phyloP scores from a whole-genome alignment of 2,888 invertebrate genomes.

The Hirtodrosophila trivittata region DNA sequence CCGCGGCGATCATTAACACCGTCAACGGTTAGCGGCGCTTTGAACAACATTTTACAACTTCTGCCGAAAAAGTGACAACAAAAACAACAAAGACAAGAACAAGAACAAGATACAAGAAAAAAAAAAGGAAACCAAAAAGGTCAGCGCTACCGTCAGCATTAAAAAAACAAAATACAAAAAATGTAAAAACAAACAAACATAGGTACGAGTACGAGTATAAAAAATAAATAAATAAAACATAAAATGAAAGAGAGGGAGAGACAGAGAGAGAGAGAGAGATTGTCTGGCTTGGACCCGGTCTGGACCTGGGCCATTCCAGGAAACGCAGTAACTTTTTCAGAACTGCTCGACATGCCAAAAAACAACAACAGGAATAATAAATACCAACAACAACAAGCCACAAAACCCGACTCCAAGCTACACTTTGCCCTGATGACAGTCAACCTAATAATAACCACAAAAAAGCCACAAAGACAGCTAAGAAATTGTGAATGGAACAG shows the following conservation, averaged over 20 bases:
- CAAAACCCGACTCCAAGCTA: constrained; percentile 3
- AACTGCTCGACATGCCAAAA: constrained; percentile 57
- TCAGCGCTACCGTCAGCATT: constrained; percentile 67
- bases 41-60: constrained; percentile 62
- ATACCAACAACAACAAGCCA: not conserved
- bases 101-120: constrained; percentile 9
- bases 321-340: constrained; percentile 65
- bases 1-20: constrained; percentile 61
- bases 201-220: constrained; percentile 8
- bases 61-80: constrained; percentile 54
- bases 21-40: constrained; percentile 58
- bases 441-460: constrained; percentile 21
- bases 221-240: constrained; percentile 59
- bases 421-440: constrained; percentile 20
- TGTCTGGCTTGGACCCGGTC: constrained; percentile 18
- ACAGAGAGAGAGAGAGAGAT: constrained; percentile 13
- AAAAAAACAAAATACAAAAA: constrained; percentile 44
- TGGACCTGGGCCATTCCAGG: constrained; percentile 56
- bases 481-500: not conserved
- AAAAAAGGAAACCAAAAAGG: constrained; percentile 47
- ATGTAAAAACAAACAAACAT: constrained; percentile 40
- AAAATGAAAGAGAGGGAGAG: constrained; percentile 35
- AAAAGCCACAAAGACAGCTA: not conserved
- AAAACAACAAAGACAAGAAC: constrained; percentile 17
- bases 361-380: constrained; percentile 24